Evolutionary conservation across 2,888 invertebrate genomes (phyloP), one percentile per base, ranked within the genome.

Genomic region (Arrhopalites spinosus): DNA sequence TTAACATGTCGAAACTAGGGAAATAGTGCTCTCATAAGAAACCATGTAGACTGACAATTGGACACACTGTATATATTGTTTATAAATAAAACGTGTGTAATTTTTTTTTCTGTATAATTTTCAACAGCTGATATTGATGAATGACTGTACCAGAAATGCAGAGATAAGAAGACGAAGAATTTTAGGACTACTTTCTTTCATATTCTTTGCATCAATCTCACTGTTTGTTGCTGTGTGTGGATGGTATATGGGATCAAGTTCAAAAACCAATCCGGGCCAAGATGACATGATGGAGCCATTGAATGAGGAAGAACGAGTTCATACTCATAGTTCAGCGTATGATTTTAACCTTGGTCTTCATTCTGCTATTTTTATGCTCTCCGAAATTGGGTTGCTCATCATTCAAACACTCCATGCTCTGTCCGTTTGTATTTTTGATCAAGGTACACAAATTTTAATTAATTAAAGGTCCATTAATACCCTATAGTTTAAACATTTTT

Each of bases 331-430:
- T n/a, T n/a, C n/a, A n/a, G n/a, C n/a, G n/a, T n/a, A n/a, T n/a
- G n/a, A n/a, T n/a, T n/a, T n/a, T n/a, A 79, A 79, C 72, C 74
- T 82, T 17, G 82, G 82, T 20, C 77, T 82, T 25, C 82, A 82
- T 74, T 78, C 77, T 47, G 79, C 80, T 11, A 78, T 82, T 71
- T 82, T 82, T 43, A 82, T 82, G 81, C 72, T 79, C 15, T 79
- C 77, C 0, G 82, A 82, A 77, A 79, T 82, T 43, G 78, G 79
- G 13, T 78, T 82, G 0, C 66, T 82, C 50, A 69, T 79, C 27
- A 74, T 81, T 30, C 82, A 82, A 74, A 78, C 81, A 3, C 66
- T 80, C 1, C 82, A 82, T 70, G 80, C 80, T 2, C 77, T 82
- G n/a, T 75, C 77, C 15, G 76, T 82, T 72, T 81, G 81, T 75